Conservation (phyloP, 2,888 invertebrate species). For the Orchesella flavescens region DNA sequence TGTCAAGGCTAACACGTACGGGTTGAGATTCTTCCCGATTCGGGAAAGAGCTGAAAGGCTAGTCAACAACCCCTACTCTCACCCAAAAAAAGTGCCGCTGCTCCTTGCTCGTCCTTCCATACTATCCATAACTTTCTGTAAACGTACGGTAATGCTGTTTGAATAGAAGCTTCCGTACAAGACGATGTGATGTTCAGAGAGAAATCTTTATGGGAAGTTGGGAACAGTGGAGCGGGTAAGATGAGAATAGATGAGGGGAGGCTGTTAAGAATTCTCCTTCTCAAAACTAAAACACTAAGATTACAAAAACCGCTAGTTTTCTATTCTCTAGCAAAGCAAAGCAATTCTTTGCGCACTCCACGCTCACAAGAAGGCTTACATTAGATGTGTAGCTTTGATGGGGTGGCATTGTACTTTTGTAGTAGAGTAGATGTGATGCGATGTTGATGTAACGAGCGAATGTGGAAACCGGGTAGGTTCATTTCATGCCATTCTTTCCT, state of each 20-base stretch:
- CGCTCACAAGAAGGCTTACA: background rate
- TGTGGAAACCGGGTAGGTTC: background rate
- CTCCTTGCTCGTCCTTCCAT: constrained; percentile 15
- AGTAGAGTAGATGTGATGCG: background rate
- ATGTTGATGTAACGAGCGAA: background rate
- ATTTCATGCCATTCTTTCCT: background rate
- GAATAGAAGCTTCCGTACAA: constrained; percentile 2
- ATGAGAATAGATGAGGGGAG: constrained; percentile 8
- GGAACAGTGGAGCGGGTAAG: background rate
- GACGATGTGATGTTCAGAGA: constrained; percentile 1
- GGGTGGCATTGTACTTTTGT: background rate
- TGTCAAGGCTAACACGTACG: constrained; percentile 49
- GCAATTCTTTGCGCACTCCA: background rate
- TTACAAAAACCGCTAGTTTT: background rate
- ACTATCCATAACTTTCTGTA: constrained; percentile 28
- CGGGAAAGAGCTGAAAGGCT: constrained; percentile 14
- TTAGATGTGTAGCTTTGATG: background rate
- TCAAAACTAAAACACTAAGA: background rate
- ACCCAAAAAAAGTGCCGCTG: constrained; percentile 2
- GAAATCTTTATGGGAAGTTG: constrained; percentile 3
- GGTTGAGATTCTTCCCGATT: constrained; percentile 21
- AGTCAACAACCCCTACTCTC: constrained; percentile 7
- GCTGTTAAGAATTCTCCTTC: background rate
- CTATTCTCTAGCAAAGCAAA: background rate
- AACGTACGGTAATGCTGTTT: background rate